Evolutionary conservation across 2,888 invertebrate genomes (phyloP).

Genomic region (Heliconius aoede): DNA sequence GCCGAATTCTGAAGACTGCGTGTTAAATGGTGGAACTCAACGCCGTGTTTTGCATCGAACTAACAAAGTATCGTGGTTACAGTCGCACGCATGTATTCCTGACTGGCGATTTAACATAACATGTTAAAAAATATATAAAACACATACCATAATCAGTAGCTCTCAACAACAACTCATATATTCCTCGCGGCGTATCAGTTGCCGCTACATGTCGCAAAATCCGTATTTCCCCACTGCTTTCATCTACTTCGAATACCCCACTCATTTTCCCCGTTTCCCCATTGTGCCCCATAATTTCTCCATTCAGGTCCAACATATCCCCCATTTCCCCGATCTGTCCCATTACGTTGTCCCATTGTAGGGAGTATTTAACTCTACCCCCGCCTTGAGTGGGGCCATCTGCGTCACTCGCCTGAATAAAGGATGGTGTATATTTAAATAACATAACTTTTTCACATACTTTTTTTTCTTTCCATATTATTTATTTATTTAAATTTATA

Average conservation of each 20-base stretch:
- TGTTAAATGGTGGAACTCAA: not conserved
- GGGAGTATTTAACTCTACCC: slow-evolving; percentile 86
- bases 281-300: slow-evolving; percentile 83
- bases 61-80: no score
- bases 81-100: no score
- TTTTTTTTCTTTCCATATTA: no score
- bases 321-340: slow-evolving; percentile 79
- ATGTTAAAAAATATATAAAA: no score
- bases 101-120: no score
- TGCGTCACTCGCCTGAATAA: slow-evolving; percentile 86
- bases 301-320: slow-evolving; percentile 72
- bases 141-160: slow-evolving; percentile 88
- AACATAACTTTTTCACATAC: no score
- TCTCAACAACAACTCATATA: slow-evolving; percentile 87
- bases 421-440: not conserved
- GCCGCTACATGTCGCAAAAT: slow-evolving; percentile 86
- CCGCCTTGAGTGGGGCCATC: slow-evolving; percentile 90
- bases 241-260: slow-evolving; percentile 85
- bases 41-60: no score
- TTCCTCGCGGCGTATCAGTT: slow-evolving; percentile 89
- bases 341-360: slow-evolving; percentile 88
- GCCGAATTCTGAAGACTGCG: no score
- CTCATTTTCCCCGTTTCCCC: slow-evolving; percentile 65
- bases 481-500: no score
- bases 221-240: slow-evolving; percentile 87